Evolutionary conservation across 2,113 vertebrate species (phyloP), one percentile per base, ranked within the genome.

Genomic region (Engystomops pustulosus): DNA sequence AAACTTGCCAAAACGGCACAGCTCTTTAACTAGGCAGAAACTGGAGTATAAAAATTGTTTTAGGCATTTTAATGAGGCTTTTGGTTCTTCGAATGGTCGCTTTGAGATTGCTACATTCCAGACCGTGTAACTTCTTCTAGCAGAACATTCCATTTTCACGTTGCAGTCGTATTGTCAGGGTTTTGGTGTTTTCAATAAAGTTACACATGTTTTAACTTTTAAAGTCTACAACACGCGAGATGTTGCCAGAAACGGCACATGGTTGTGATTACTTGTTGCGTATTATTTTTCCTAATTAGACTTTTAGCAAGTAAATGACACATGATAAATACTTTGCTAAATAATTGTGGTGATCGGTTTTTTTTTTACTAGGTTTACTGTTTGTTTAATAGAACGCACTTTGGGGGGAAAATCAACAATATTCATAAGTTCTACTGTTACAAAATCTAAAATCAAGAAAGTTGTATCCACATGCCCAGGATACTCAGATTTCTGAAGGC

Each of bases 201-300:
- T 81, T 69, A 44, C 80, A 81, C 49, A 41, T 81, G 80, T 81
- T 81, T 81, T 81, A 81, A 71, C 67, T 71, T 81, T n/a, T 81
- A 81, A 23, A 25, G 20, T 55, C 49, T 81, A 81, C 68, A 81
- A 81, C 68, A 55, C 34, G 7, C 58, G 1, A 15, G 12, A 44
- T 8, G 17, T 9, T 81, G 67, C 80, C 80, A 81, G 44, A 72
- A 41, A 18, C 38, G 36, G 55, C 79, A 81, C 80, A 71, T 71
- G 80, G 45, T 81, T 41, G 68, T 72, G 44, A 51, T 71, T 71
- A 81, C 58, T 81, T 71, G 49, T 38, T 72, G 67, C 49, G n/a
- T 38, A 30, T 25, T 81, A 58, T 72, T 55, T 27, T 53, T 41
- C 34, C 51, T 71, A 71, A 81, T 81, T 71, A 72, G 65, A 71